These are phyloP conservation scores for Psilopogon haemacephalus DNA, from an alignment of 2,113 vertebrate genomes.

Conservation along the genomic window DNA sequence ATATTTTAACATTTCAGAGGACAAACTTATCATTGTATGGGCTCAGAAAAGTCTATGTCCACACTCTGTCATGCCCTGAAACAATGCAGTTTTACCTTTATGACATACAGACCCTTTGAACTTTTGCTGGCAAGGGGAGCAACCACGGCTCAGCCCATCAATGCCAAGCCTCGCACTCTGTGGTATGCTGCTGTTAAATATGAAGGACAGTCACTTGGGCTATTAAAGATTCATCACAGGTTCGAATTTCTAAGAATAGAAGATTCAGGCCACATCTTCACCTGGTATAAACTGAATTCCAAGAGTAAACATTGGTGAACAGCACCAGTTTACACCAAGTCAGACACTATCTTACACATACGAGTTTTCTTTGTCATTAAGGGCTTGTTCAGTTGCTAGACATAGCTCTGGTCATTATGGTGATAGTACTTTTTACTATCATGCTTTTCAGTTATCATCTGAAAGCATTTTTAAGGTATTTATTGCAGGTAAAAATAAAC, in stretches of 20 bases:
- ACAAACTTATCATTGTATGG: rapidly evolving
- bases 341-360: not conserved
- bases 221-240: not conserved
- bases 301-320: not conserved
- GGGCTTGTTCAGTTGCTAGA: not conserved
- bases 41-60: not conserved
- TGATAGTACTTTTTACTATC: not conserved
- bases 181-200: not conserved
- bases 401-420: not conserved
- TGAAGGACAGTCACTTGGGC: not conserved
- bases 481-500: not conserved
- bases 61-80: rapidly evolving
- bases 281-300: not conserved
- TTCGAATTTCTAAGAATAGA: not conserved
- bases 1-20: not conserved
- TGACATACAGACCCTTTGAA: rapidly evolving
- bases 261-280: not conserved
- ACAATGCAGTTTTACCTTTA: not conserved
- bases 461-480: not conserved
- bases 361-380: not conserved
- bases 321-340: not conserved
- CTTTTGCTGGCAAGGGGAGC: not conserved
- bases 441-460: not conserved
- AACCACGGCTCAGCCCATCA: rapidly evolving
- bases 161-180: not conserved